A percentile compares a stretch with the other conserved stretches of the same genome.
These are phyloP conservation scores for Ichneumoninae sp. DNA, from an alignment of 2,888 invertebrate species.

Conservation along the genomic window DNA sequence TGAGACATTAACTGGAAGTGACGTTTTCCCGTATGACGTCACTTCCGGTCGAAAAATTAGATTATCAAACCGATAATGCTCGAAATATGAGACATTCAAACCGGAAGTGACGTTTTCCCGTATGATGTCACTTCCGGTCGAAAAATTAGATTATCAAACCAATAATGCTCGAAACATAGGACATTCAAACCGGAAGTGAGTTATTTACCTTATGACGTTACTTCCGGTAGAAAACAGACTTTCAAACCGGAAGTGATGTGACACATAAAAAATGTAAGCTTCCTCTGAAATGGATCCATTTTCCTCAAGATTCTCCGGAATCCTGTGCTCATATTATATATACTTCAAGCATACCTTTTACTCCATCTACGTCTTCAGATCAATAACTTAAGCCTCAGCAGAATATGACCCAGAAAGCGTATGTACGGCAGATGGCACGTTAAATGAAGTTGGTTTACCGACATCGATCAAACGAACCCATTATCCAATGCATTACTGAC, in stretches of 20 bases:
- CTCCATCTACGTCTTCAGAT: conserved; percentile 1
- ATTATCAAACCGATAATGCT: too few species aligned
- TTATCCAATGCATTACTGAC: conserved; percentile 6
- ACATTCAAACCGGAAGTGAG: background rate
- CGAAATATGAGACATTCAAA: too few species aligned
- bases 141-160: background rate
- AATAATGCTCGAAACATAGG: background rate
- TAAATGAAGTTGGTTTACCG: conserved; percentile 2
- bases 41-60: too few species aligned
- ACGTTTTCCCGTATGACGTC: too few species aligned
- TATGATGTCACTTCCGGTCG: too few species aligned
- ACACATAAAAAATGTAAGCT: background rate
- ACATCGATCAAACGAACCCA: conserved; percentile 11
- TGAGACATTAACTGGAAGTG: background rate
- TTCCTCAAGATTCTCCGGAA: too few species aligned
- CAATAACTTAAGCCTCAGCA: background rate
- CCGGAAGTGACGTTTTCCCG: background rate
- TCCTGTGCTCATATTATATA: too few species aligned
- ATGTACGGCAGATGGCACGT: background rate
- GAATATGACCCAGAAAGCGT: conserved; percentile 3
- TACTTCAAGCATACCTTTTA: background rate
- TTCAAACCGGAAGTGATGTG: background rate
- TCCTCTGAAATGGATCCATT: background rate
- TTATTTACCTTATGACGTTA: too few species aligned
- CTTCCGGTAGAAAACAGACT: too few species aligned